These are phyloP conservation scores for Hesperophylax magnus DNA, from an alignment of 1,140 invertebrate genomes.

Conservation along the genomic window DNA sequence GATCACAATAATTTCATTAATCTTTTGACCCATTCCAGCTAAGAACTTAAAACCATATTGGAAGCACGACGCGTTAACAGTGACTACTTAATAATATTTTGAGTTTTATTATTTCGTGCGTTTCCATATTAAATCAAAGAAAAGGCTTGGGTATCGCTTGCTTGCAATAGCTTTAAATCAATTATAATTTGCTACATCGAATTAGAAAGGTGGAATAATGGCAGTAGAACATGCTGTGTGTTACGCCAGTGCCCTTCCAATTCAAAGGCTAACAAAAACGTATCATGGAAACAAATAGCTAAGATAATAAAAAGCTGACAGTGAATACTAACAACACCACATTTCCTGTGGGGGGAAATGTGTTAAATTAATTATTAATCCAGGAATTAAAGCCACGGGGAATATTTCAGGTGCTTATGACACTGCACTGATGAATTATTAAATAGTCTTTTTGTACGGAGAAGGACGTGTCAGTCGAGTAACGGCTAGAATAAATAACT, in stretches of 20 bases:
- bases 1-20: neutral
- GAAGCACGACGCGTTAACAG: too few relatives aligned
- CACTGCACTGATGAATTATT: constrained; percentile 26
- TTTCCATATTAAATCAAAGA: too few relatives aligned
- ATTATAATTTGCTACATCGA: constrained; percentile 20
- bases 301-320: constrained; percentile 6
- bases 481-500: constrained; percentile 31
- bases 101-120: too few relatives aligned
- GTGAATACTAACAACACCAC: constrained; percentile 11
- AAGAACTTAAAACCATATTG: too few relatives aligned
- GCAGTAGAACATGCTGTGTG: constrained; percentile 21
- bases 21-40: too few relatives aligned
- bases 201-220: constrained; percentile 33
- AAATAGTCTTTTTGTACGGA: neutral
- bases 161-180: constrained; percentile 23
- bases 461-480: constrained; percentile 8
- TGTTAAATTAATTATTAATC: constrained; percentile 16
- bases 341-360: constrained; percentile 3
- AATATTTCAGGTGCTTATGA: constrained; percentile 22
- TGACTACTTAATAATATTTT: too few relatives aligned
- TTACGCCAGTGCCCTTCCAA: constrained; percentile 26
- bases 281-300: constrained; percentile 5
- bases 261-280: constrained; percentile 15
- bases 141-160: neutral
- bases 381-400: constrained; percentile 18